These are phyloP conservation scores for Orcinus orca DNA, from an alignment of 2,113 vertebrate species.

Conservation along the genomic window DNA sequence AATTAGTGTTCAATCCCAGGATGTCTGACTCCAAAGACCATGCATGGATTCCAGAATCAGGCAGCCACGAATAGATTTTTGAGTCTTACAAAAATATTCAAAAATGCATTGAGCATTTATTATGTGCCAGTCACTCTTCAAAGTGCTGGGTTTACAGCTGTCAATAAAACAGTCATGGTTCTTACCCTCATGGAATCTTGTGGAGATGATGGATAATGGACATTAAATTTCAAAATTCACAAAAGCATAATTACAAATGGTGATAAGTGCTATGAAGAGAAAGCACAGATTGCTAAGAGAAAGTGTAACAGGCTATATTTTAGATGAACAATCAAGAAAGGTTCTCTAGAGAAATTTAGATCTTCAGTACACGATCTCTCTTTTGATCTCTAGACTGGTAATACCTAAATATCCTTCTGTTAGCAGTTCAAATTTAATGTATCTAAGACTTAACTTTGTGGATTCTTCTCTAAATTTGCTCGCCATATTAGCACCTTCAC, in stretches of 20 bases:
- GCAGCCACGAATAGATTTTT: background rate
- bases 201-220: background rate
- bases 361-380: background rate
- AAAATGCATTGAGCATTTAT: background rate
- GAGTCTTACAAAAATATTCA: background rate
- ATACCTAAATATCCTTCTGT: background rate
- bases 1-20: background rate
- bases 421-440: background rate
- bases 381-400: background rate
- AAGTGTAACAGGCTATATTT: background rate
- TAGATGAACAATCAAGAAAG: background rate
- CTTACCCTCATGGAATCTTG: background rate
- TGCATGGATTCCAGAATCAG: background rate
- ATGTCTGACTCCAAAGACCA: background rate
- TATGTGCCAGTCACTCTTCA: background rate
- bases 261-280: background rate
- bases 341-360: background rate
- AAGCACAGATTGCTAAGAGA: background rate
- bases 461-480: background rate
- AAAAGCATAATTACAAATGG: background rate
- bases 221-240: background rate
- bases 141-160: background rate
- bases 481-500: background rate
- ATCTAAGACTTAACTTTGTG: background rate
- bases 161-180: background rate